Evolutionary conservation across 2,888 invertebrate genomes (phyloP).

Genomic region (Ophioninae sp.): DNA sequence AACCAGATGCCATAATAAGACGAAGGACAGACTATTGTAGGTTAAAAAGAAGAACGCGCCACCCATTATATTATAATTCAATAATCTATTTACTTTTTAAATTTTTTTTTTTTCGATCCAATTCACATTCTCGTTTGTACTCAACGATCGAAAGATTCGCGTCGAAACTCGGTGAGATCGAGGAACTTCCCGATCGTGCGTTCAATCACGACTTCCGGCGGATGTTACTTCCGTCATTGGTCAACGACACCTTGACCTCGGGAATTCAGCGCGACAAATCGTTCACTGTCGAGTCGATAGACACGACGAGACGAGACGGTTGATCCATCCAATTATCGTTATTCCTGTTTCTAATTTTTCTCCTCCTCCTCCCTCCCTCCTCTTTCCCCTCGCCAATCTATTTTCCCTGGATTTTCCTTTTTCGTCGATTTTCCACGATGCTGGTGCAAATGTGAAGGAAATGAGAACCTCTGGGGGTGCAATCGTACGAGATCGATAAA

Average conservation of each 20-base stretch:
- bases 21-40: too few relatives aligned
- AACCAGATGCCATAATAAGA: too few relatives aligned
- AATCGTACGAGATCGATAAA: slow-evolving; percentile 61
- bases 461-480: slow-evolving; percentile 59
- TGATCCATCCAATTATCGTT: slow-evolving; percentile 27
- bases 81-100: neutral
- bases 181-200: slow-evolving; percentile 4
- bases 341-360: slow-evolving; percentile 6
- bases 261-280: slow-evolving; percentile 26
- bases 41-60: too few relatives aligned
- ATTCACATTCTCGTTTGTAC: neutral
- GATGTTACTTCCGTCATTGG: slow-evolving; percentile 66
- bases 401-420: neutral
- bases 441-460: slow-evolving; percentile 10
- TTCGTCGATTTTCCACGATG: neutral
- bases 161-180: slow-evolving; percentile 1
- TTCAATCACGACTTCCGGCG: slow-evolving; percentile 66
- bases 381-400: slow-evolving; percentile 6
- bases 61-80: too few relatives aligned
- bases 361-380: neutral
- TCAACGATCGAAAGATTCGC: neutral
- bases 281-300: neutral
- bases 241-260: slow-evolving; percentile 64
- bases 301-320: neutral
- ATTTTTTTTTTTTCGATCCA: neutral